These are phyloP conservation scores for Cavia aperea DNA, from an alignment of 2,113 vertebrate species.

Conservation along the genomic window DNA sequence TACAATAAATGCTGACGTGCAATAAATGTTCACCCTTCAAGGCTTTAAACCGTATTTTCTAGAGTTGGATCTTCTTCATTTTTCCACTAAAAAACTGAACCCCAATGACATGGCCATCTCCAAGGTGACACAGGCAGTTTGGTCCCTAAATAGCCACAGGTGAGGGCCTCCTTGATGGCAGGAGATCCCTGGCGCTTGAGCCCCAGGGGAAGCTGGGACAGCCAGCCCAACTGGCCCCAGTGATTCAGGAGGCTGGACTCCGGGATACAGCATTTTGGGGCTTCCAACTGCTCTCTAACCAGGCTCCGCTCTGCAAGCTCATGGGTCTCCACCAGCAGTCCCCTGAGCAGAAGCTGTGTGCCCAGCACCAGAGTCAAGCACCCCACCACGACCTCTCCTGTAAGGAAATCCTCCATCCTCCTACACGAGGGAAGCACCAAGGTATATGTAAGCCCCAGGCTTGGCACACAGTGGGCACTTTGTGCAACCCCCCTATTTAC, in stretches of 20 bases:
- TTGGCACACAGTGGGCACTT: neutral
- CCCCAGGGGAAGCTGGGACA: neutral
- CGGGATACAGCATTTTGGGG: neutral
- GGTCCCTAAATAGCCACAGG: rapidly evolving
- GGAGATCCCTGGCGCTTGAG: neutral
- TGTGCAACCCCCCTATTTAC: rapidly evolving
- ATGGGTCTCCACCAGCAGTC: neutral
- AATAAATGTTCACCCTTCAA: neutral
- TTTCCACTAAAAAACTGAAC: neutral
- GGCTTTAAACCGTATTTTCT: neutral
- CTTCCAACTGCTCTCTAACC: neutral
- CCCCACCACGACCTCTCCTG: rapidly evolving
- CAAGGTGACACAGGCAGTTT: neutral
- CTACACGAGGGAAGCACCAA: neutral
- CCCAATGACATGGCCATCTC: neutral
- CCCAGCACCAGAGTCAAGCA: neutral
- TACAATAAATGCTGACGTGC: neutral
- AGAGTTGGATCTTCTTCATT: neutral
- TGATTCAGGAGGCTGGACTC: neutral
- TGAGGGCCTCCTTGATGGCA: neutral
- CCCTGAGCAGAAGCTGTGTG: neutral
- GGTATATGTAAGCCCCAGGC: neutral
- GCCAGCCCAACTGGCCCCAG: neutral
- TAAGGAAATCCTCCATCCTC: neutral
- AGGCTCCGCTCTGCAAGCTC: too few relatives aligned